Conservation (phyloP, 2,113 vertebrate species). For the Daboia siamensis region DNA sequence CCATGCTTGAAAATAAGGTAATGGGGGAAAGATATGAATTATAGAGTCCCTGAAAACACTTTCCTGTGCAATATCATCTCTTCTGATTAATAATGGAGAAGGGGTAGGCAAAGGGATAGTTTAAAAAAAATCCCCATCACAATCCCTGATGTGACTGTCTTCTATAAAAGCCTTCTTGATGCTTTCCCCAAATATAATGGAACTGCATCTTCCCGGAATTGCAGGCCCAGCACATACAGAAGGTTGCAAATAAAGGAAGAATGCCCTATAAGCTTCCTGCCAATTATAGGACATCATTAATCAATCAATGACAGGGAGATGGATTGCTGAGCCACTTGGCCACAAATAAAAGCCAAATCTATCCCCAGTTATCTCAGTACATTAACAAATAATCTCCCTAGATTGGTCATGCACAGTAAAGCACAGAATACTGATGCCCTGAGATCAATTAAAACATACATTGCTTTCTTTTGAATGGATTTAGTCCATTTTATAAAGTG, state of each 20-base stretch:
- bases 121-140: background rate
- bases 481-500: constrained; percentile 19
- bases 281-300: constrained; percentile 69
- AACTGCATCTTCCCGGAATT: background rate
- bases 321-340: constrained; percentile 54
- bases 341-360: constrained; percentile 47
- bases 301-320: constrained; percentile 70
- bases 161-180: background rate
- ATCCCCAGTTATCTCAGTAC: constrained; percentile 52
- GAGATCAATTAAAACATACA: constrained; percentile 66
- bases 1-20: background rate
- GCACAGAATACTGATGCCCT: constrained; percentile 68
- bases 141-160: background rate
- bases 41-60: background rate
- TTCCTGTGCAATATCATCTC: background rate
- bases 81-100: background rate
- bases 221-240: background rate
- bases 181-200: background rate
- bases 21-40: background rate
- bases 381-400: constrained; percentile 62
- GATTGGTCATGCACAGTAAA: constrained; percentile 60
- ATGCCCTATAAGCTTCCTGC: constrained; percentile 43
- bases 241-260: constrained; percentile 6
- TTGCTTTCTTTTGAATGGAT: constrained; percentile 60
- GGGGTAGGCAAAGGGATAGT: background rate